phyloP scores from a whole-genome alignment of 2,888 invertebrate genomes.

The Erannis defoliaria region DNA sequence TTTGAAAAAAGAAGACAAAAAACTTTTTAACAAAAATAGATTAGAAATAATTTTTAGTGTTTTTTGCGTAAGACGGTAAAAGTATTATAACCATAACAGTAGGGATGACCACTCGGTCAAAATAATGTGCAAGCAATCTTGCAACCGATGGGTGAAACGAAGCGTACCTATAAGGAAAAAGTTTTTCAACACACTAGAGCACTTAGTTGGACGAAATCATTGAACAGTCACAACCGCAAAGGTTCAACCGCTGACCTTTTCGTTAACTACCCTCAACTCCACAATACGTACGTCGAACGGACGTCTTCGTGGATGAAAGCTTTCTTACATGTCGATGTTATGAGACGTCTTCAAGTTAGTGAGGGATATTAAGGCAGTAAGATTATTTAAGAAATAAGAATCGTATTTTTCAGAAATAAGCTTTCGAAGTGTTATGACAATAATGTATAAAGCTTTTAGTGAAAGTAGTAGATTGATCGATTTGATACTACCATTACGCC shows the following conservation, averaged over 20 bases:
- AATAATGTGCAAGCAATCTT: too few relatives aligned
- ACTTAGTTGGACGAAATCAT: conserved; percentile 14
- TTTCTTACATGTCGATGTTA: conserved; percentile 11
- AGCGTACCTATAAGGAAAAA: neutral
- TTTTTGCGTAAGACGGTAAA: too few relatives aligned
- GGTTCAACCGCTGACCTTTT: conserved; percentile 27
- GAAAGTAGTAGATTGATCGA: too few relatives aligned
- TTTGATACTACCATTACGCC: too few relatives aligned
- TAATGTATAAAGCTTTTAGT: too few relatives aligned
- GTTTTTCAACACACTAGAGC: neutral
- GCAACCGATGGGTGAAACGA: neutral
- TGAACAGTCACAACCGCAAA: conserved; percentile 14
- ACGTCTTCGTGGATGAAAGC: conserved; percentile 6
- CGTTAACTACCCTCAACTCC: conserved; percentile 18
- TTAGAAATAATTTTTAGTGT: too few relatives aligned
- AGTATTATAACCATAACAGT: too few relatives aligned
- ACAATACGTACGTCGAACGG: conserved; percentile 8
- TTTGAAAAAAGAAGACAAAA: too few relatives aligned
- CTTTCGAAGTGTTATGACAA: too few relatives aligned
- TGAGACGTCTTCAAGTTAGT: conserved; percentile 7
- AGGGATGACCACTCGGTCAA: too few relatives aligned
- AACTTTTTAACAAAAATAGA: too few relatives aligned
- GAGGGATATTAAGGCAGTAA: neutral
- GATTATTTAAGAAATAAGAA: neutral
- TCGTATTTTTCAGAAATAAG: too few relatives aligned